Conservation (phyloP, 2,888 invertebrate genomes). For the Eucriotettix oculatus region DNA sequence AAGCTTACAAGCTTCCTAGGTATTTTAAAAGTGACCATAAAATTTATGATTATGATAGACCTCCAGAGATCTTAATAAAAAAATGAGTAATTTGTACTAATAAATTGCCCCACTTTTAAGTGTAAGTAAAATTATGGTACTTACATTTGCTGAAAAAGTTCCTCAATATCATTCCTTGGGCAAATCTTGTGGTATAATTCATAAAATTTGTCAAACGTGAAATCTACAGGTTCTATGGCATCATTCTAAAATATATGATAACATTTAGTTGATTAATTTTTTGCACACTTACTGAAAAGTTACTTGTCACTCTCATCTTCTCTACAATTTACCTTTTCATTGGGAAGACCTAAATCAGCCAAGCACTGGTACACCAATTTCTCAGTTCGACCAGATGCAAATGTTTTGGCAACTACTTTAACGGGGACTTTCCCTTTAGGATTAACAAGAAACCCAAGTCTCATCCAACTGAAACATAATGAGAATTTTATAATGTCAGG, state of each 20-base stretch:
- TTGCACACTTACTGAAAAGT: background rate
- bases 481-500: too few species aligned
- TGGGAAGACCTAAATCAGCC: constrained; percentile 81
- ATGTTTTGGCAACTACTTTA: constrained; percentile 88
- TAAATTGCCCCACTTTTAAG: too few species aligned
- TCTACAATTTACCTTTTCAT: constrained; percentile 52
- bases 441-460: constrained; percentile 84
- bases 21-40: too few species aligned
- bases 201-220: constrained; percentile 98
- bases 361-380: constrained; percentile 95
- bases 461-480: constrained; percentile 80
- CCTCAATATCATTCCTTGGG: constrained; percentile 96
- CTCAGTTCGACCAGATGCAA: constrained; percentile 99
- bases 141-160: constrained; percentile 89
- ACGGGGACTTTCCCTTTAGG: constrained; percentile 92
- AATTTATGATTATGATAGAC: too few species aligned
- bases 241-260: constrained; percentile 47
- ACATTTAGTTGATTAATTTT: background rate
- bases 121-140: constrained; percentile 23
- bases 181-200: constrained; percentile 97
- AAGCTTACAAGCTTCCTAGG: too few species aligned
- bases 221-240: constrained; percentile 82
- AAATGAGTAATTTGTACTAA: too few species aligned
- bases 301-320: background rate
- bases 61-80: too few species aligned